These are phyloP conservation scores for Bubo blakistoni DNA, from an alignment of 2,113 vertebrate genomes.

Conservation along the genomic window DNA sequence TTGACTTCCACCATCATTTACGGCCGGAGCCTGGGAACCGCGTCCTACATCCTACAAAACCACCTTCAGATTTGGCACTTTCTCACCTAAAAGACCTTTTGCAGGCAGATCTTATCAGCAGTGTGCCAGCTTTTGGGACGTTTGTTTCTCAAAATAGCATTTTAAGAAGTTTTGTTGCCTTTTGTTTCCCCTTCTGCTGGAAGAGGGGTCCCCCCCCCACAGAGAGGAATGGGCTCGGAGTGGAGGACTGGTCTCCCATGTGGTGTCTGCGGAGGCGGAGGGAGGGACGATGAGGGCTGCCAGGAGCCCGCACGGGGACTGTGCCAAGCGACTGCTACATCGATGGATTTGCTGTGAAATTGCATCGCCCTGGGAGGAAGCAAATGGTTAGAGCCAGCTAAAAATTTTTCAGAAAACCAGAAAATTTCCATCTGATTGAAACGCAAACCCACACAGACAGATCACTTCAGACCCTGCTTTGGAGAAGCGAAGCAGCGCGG, in stretches of 20 bases:
- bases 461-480: neutral
- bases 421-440: neutral
- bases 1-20: neutral
- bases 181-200: neutral
- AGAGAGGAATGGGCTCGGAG: neutral
- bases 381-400: neutral
- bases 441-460: neutral
- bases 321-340: neutral
- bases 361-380: neutral
- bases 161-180: too few relatives aligned
- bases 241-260: neutral
- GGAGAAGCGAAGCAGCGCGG: neutral
- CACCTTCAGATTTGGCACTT: neutral
- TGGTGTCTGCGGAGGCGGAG: neutral
- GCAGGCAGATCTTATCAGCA: neutral
- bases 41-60: too few relatives aligned
- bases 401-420: neutral
- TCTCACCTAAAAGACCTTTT: neutral
- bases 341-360: constrained; percentile 3
- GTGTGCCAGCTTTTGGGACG: neutral
- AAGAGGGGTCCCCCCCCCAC: too few relatives aligned
- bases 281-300: neutral
- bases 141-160: constrained; percentile 19
- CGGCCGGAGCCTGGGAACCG: neutral
- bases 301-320: neutral